phyloP scores from a whole-genome alignment of 2,888 invertebrate species.

The Campoletis raptor region DNA sequence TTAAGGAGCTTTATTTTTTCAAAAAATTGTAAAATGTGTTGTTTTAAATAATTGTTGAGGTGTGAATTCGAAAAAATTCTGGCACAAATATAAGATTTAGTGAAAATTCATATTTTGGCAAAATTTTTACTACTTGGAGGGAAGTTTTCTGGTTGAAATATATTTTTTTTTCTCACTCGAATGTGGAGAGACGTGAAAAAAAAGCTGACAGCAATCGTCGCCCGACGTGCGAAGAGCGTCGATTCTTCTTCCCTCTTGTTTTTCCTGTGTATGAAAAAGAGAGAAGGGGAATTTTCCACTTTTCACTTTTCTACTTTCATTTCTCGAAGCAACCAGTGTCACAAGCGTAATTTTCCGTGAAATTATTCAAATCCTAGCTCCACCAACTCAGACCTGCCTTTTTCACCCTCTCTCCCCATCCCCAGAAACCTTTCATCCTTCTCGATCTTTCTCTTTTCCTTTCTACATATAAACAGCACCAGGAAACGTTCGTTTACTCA shows the following conservation, averaged over 20 bases:
- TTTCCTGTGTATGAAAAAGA: constrained; percentile 12
- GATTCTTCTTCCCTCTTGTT: constrained; percentile 20
- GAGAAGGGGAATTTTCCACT: neutral
- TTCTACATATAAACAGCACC: neutral
- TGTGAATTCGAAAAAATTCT: constrained; percentile 10
- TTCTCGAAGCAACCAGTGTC: constrained; percentile 76
- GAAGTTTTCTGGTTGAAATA: constrained; percentile 13
- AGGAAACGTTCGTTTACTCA: constrained; percentile 19
- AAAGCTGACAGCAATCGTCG: constrained; percentile 39
- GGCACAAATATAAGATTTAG: neutral
- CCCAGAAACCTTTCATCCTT: neutral
- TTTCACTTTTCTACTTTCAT: constrained; percentile 36
- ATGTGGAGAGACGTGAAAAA: constrained; percentile 2
- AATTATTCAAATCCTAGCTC: constrained; percentile 76
- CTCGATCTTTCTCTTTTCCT: neutral
- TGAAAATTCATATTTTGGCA: neutral
- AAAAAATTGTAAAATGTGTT: neutral
- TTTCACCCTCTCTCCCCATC: constrained; percentile 12
- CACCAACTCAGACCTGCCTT: constrained; percentile 55
- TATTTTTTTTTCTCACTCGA: constrained; percentile 2
- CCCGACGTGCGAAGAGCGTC: constrained; percentile 6
- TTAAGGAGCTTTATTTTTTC: neutral
- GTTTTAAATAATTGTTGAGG: neutral
- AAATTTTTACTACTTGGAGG: neutral
- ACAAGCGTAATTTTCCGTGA: constrained; percentile 77